Evolutionary conservation across 2,888 invertebrate genomes (phyloP), one percentile per base, ranked within the genome.

Genomic region (Drosophila meridiana): DNA sequence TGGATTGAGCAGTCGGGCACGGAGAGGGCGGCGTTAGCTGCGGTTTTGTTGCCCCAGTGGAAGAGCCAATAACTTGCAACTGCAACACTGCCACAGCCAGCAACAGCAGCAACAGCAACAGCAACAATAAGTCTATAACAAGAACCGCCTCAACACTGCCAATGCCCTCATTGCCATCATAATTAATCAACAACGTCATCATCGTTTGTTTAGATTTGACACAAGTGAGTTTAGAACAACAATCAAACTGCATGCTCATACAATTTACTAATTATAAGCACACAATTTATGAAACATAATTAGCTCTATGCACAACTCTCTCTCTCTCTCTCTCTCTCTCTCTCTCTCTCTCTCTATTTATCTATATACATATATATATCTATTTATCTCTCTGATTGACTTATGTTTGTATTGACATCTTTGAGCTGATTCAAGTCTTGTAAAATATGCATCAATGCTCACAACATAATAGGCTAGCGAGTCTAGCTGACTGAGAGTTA

Each of bases 111-210:
- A 32, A 9, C 50, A 64, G 43, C 78, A 76, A 60, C 68, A 68
- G 43, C 64, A 82, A 58, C 50, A 73, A 73, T 56, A 66, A 63
- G 42, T 52, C 66, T 71, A 32, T 42, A 42, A 62, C 76, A 71
- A 71, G 73, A 73, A 71, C 69, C 58, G 76, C 72, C 71, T 84
- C 85, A 90, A 78, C 85, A 90, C 85, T 78, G 90, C 84, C 84
- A 84, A 90, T 90, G 84, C 72, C 82, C 78, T 73, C 89, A 89
- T 90, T 90, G 90, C 87, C 90, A 84, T 90, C 81, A 90, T 87
- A 77, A 70, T 61, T 83, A 86, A 80, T 73, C 80, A 73, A 71
- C 70, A 84, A 84, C 87, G 84, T 83, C 87, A 90, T 86, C 85
- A 81, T 89, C 89, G 85, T 89, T 86, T 72, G 85, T 89, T 86